Base-by-base conservation (phyloP, 1,140 invertebrate species). In the Wasmannia auropunctata region DNA sequence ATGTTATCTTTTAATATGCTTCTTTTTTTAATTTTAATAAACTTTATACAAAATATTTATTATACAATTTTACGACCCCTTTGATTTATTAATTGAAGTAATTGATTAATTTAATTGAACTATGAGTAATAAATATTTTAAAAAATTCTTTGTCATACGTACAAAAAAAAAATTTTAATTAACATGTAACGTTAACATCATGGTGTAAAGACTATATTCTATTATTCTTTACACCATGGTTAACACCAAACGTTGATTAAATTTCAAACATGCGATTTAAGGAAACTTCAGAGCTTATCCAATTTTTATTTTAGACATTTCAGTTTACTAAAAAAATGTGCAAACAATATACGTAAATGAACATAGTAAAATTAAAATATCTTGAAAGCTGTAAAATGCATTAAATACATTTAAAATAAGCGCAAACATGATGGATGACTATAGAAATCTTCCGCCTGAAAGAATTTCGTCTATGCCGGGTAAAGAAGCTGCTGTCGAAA, bases 401-500 rank as follows among this genome's bases (percentile, higher is more conserved):
- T 83, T 34, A 83, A 83, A 72, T 72, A 60, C 37, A 58, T 74
- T 74, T 58, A 43, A 43, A 28, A 22, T 83, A 83, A 83, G 46
- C 37, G 79, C 28, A 58, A 58, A 74, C 54, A 40, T 87, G 85
- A 87, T 83, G 65, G 69, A 80, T 85, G 46, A 14, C 40, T 46
- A 34, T 49, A 54, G 85, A 76, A 62, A 69, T 69, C 40, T 56
- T 46, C 34, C 51, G 40, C 43, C 6, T 31, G 19, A 40, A 56
- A 62, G 22, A 51, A 70, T 72, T 49, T 22, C n/a, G n/a, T 65
- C 28, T 31, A 25, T 46, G 25, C 43, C 40, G 54, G 46, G 43
- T 76, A 72, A 74, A 54, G 54, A 83, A 40, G 37, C 67, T 72
- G 79, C 67, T 72, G 37, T 56, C 79, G 79, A 83, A 74, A 83